Evolutionary conservation across 2,797 vertebrate genomes (phyloP).

Genomic region (Mastacembelus armatus): DNA sequence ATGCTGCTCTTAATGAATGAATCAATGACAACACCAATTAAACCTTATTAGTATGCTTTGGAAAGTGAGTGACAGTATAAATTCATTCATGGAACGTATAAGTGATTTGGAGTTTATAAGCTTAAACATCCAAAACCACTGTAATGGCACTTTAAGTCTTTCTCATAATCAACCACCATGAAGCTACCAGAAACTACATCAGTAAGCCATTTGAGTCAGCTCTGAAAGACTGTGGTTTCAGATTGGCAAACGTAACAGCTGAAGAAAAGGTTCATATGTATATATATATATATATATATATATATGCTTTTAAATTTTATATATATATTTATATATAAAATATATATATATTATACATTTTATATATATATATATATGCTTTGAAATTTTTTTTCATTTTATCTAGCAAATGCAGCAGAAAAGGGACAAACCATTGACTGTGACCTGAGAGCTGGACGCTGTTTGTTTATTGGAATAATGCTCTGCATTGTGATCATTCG

Average conservation of each 20-base stretch:
- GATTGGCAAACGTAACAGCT: constrained; percentile 7
- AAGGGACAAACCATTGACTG: constrained; percentile 25
- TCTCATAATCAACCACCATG: constrained; percentile 36
- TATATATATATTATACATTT: too few species aligned
- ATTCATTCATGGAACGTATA: neutral
- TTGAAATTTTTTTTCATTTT: constrained; percentile 37
- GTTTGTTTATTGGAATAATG: constrained; percentile 55
- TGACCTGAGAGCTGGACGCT: constrained; percentile 26
- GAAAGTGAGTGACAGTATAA: constrained; percentile 26
- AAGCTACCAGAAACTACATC: constrained; percentile 32
- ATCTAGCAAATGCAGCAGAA: constrained; percentile 26
- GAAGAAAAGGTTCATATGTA: constrained; percentile 21
- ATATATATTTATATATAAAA: too few species aligned
- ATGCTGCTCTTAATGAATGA: constrained; percentile 28
- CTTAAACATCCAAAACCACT: constrained; percentile 43
- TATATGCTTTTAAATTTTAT: too few species aligned
- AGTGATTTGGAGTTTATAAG: constrained; percentile 33
- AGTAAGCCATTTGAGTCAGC: constrained; percentile 43
- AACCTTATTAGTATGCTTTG: constrained; percentile 22
- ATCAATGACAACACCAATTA: constrained; percentile 24
- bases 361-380: too few species aligned
- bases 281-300: too few species aligned
- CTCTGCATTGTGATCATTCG: constrained; percentile 71
- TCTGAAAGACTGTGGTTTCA: constrained; percentile 37
- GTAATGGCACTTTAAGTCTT: constrained; percentile 31